Conservation (phyloP, 2,797 vertebrate species). For the Psittacula derbiana region DNA sequence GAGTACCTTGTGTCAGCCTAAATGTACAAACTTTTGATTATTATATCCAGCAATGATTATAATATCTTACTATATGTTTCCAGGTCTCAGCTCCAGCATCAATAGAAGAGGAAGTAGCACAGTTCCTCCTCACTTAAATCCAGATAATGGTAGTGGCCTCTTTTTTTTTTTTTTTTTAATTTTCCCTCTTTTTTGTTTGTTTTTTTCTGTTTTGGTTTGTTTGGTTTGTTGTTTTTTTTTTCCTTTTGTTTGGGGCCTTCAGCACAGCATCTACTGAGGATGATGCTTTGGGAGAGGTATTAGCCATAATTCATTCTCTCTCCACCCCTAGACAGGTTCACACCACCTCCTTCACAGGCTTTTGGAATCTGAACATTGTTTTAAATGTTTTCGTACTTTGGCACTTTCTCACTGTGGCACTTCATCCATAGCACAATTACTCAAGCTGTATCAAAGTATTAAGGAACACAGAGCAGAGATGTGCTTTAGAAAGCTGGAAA, state of each 20-base stretch:
- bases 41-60: not conserved
- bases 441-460: not conserved
- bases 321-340: not conserved
- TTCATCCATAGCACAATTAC: not conserved
- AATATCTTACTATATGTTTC: not conserved
- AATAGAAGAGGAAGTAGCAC: not conserved
- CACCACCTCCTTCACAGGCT: fast-evolving
- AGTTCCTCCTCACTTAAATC: not conserved
- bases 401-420: not conserved
- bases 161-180: not conserved
- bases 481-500: not conserved
- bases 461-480: not conserved
- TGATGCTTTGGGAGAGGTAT: not conserved
- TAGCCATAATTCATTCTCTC: not conserved
- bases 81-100: not conserved
- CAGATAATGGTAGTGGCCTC: not conserved
- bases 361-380: not conserved
- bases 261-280: not conserved
- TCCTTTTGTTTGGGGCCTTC: not conserved
- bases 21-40: not conserved
- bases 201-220: not conserved
- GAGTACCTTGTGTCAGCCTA: not conserved
- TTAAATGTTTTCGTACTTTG: not conserved
- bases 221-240: no score
- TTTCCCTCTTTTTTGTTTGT: not conserved